phyloP scores from a whole-genome alignment of 1,140 invertebrate species.

The Drosophila bocqueti region DNA sequence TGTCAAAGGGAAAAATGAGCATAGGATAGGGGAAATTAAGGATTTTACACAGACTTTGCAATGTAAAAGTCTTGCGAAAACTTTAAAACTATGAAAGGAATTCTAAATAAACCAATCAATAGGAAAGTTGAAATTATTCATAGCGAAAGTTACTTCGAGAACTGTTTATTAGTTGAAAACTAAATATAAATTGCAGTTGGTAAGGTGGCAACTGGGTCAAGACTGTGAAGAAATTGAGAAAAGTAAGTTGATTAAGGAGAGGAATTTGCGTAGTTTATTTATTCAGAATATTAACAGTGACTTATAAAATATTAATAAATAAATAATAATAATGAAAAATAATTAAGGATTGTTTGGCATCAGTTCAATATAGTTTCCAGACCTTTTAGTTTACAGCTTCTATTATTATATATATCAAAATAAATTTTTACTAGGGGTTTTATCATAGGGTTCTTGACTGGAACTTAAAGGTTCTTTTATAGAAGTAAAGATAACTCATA shows the following conservation, averaged over 20 bases:
- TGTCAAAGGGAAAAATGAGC: slow-evolving; percentile 17
- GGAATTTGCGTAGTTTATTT: background rate
- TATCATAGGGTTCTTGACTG: background rate
- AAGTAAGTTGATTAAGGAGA: background rate
- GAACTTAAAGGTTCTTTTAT: background rate
- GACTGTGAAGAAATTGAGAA: background rate
- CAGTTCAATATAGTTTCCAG: background rate
- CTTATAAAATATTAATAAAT: too few species aligned
- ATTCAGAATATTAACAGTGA: too few species aligned
- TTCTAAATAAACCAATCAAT: slow-evolving; percentile 16
- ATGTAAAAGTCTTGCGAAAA: background rate
- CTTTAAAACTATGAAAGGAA: slow-evolving; percentile 3
- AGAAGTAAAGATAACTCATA: background rate
- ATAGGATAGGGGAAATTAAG: background rate
- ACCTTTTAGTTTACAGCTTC: background rate
- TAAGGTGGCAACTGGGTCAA: background rate
- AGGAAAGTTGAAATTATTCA: slow-evolving; percentile 1
- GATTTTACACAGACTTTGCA: background rate
- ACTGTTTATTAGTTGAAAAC: background rate
- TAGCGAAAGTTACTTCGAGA: slow-evolving; percentile 1
- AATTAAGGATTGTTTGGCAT: background rate
- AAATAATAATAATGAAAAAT: too few species aligned
- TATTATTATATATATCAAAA: too few species aligned
- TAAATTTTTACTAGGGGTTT: too few species aligned
- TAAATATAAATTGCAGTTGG: background rate